Base-by-base conservation (phyloP, 2,797 vertebrate species). In the Sylvilagus floridanus region DNA sequence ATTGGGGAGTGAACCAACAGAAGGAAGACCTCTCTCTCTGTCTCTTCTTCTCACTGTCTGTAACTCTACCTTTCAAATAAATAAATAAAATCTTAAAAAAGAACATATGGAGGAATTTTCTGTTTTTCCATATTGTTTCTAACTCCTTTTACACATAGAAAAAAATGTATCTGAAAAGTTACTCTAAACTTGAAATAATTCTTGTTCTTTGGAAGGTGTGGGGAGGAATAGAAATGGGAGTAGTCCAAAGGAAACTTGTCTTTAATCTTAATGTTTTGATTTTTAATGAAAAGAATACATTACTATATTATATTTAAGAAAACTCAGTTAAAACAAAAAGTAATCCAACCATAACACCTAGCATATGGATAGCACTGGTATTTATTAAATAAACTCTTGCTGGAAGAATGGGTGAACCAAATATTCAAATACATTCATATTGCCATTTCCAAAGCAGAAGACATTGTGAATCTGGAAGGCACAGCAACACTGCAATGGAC, bases 121-220 rank as follows among this genome's bases (percentile, higher is more conserved):
- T 91, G n/a, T 50, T 86, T 78, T 63, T 47, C 32, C 68, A 50
- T 26, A 52, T 66, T 72, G 35, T 54, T 89, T 75, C 28, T 73
- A 62, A 37, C 92, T 11, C 13, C 42, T 32, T 82, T 85, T 54
- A 14, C 35, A 84, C 21, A 5, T 79, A 65, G 14, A 35, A 92
- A 96, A 92, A 50, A 1, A 47, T 47, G 0, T 16, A 75, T 28
- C 30, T 65, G 62, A 24, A 88, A 88, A 93, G 54, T 79, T 71
- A 60, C 37, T 94, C 54, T 79, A 81, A 94, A 81, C 42, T 81
- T 91, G 47, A 84, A 88, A 87, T 84, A 71, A 32, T 42, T 42
- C 24, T 63, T 79, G 60, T 3, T 28, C 9, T 42, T 91, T 72
- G 75, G 42, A 87, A 96, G 4, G 24, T 68, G 3, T 72, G 22